phyloP scores from a whole-genome alignment of 2,888 invertebrate genomes.

The Oasisia sp. region DNA sequence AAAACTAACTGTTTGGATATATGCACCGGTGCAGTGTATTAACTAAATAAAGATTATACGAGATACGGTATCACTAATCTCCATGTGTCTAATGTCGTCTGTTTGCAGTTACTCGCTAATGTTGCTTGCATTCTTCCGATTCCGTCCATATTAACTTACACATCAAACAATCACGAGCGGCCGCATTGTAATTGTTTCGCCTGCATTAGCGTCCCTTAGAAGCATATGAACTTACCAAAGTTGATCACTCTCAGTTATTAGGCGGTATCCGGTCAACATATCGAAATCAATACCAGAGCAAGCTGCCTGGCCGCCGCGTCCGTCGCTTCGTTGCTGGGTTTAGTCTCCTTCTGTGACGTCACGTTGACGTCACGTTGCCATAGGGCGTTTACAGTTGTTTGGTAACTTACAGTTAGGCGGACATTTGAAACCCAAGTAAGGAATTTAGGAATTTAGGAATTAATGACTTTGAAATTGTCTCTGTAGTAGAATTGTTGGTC shows the following conservation, averaged over 20 bases:
- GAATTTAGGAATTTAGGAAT: too few species aligned
- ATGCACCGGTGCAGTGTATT: too few species aligned
- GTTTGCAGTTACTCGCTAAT: background rate
- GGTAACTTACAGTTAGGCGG: background rate
- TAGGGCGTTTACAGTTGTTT: background rate
- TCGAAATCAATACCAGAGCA: background rate
- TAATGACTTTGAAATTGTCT: background rate
- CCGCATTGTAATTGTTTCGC: background rate
- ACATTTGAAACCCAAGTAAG: too few species aligned
- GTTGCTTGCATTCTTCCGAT: background rate
- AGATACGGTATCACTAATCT: background rate
- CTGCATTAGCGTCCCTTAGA: background rate
- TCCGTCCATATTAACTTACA: background rate
- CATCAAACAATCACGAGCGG: background rate
- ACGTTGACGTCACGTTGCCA: background rate
- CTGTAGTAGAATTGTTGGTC: background rate
- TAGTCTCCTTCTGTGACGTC: background rate
- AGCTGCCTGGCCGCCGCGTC: background rate
- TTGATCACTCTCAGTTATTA: background rate
- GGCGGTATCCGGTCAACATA: background rate
- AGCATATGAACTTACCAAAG: slow-evolving; percentile 1
- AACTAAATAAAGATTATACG: background rate
- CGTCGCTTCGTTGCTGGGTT: background rate
- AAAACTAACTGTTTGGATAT: too few species aligned
- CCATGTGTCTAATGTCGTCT: background rate